Evolutionary conservation across 2,797 vertebrate genomes (phyloP), one percentile per base, ranked within the genome.

Genomic region (Paratrypauchen microcephalus): DNA sequence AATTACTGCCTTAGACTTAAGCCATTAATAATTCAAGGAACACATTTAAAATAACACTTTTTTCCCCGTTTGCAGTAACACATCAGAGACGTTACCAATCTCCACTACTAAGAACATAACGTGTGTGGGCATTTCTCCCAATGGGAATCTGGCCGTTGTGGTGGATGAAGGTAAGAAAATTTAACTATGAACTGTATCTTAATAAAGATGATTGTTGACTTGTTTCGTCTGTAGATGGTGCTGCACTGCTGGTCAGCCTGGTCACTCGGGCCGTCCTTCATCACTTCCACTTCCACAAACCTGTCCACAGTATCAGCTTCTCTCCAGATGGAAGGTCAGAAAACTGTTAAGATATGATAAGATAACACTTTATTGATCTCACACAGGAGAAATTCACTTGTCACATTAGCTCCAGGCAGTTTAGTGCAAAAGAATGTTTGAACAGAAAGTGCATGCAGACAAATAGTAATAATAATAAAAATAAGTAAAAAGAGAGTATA

Each of bases 241-340:
- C 92, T 0, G 96, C 97, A 0, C 65, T 98, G 77, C 86, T 98
- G 78, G 88, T 99, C 82, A 98, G 96, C 74, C 89, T 99, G 76
- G 70, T 94, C 30, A 95, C 95, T 30, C 91, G 94, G 65, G 94
- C 96, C 0, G 83, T 95, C 65, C 95, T 99, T 19, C 95, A 99
- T 88, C 93, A 86, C n/a, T 97, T 95, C 78, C 93, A 97, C 86
- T 98, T 99, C 74, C 95, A 97, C 87, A 96, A 95, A 73, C 95
- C 95, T 0, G 96, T 99, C 75, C 94, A 88, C 78, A 94, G 95
- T 55, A 74, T 99, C 82, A 87, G 92, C 75, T 98, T 99, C 90
- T 98, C 97, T 2, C 97, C 97, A 0, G 94, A 98, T 19, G 96
- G 97, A 92, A 96, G 94, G 97, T 98, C 67, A 83, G n/a, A 11